phyloP scores from a whole-genome alignment of 2,888 invertebrate genomes.

The Xylota sylvarum region DNA sequence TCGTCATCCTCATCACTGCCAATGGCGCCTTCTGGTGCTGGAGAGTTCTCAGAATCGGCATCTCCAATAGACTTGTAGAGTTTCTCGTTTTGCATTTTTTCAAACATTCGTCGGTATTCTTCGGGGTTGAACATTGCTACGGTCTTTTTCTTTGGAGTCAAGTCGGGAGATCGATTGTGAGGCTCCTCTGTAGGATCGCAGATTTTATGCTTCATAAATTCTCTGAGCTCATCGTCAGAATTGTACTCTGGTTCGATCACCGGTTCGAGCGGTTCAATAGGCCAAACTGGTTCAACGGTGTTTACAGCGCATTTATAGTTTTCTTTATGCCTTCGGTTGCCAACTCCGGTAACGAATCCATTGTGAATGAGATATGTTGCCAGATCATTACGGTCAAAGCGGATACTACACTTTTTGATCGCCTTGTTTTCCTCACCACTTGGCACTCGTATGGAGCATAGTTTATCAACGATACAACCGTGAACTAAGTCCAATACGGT shows the following conservation, averaged over 20 bases:
- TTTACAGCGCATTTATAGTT: not conserved
- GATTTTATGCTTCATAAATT: constrained; percentile 57
- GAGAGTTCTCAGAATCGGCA: constrained; percentile 80
- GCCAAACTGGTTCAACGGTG: not conserved
- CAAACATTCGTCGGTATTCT: constrained; percentile 79
- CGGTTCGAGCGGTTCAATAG: not conserved
- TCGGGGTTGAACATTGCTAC: constrained; percentile 77
- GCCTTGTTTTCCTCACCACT: constrained; percentile 80
- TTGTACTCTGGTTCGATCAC: not conserved
- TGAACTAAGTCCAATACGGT: constrained; percentile 88
- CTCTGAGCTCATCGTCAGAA: constrained; percentile 51
- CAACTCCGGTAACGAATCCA: constrained; percentile 59
- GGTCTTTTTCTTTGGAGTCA: constrained; percentile 71
- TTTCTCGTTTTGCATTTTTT: constrained; percentile 83
- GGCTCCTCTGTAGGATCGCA: constrained; percentile 32
- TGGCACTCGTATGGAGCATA: constrained; percentile 85
- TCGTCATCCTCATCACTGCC: constrained; percentile 79
- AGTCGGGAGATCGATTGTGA: not conserved
- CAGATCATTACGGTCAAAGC: constrained; percentile 79
- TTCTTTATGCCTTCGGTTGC: not conserved
- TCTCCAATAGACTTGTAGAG: constrained; percentile 78
- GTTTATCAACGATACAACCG: constrained; percentile 86
- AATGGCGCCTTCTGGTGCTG: constrained; percentile 83
- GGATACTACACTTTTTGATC: constrained; percentile 80
- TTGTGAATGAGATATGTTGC: constrained; percentile 79